Conservation (phyloP, 1,140 invertebrate genomes). For the Hydropsyche tenuis region DNA sequence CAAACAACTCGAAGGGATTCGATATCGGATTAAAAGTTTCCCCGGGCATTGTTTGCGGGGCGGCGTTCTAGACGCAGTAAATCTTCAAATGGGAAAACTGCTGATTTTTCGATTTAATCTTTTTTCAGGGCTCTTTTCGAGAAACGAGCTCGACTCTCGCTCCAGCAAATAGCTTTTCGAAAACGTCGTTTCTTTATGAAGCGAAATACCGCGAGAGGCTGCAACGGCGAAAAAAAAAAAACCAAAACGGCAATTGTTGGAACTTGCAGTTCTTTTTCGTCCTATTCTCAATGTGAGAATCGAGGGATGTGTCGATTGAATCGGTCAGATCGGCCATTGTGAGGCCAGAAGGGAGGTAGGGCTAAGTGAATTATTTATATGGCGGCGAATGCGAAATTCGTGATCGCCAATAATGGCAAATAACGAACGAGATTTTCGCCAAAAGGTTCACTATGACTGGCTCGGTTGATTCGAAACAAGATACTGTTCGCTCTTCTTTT, state of each 20-base stretch:
- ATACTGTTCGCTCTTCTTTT: not conserved
- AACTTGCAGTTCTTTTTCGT: too few species aligned
- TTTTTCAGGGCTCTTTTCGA: too few species aligned
- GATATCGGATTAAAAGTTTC: slow-evolving; percentile 9
- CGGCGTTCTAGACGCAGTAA: not conserved
- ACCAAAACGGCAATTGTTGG: too few species aligned
- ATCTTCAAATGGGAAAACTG: not conserved
- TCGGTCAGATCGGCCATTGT: not conserved
- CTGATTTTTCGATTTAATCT: not conserved
- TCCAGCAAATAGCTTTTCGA: slow-evolving; percentile 26
- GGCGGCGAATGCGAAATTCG: slow-evolving; percentile 21
- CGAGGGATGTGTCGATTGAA: not conserved
- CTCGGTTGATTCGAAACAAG: too few species aligned
- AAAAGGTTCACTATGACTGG: too few species aligned
- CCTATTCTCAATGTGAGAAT: not conserved
- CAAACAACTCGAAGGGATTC: not conserved
- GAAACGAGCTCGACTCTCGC: too few species aligned
- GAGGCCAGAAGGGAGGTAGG: slow-evolving; percentile 1
- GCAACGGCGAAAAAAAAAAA: too few species aligned
- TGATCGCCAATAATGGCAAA: slow-evolving; percentile 14
- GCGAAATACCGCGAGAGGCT: not conserved
- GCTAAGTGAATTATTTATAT: slow-evolving; percentile 24
- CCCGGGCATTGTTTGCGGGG: not conserved
- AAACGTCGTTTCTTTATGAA: not conserved
- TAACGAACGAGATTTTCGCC: not conserved